Evolutionary conservation across 2,113 vertebrate species (phyloP).

Genomic region (Phodopus roborovskii): DNA sequence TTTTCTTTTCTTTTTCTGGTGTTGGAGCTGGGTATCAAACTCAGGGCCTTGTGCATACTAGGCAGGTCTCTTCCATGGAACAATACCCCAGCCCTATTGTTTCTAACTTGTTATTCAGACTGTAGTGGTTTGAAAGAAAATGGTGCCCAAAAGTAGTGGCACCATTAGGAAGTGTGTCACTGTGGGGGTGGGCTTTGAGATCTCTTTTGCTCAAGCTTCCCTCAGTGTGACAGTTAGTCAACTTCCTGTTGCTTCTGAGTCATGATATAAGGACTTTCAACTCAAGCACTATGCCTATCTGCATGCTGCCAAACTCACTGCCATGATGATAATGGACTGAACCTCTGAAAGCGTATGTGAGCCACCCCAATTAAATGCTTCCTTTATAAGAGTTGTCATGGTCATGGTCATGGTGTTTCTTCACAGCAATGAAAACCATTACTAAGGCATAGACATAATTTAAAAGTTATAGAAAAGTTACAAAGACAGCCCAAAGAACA

Average conservation of each 20-base stretch:
- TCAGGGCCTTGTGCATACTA: not conserved
- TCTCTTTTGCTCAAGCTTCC: not conserved
- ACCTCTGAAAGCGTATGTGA: not conserved
- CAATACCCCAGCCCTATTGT: not conserved
- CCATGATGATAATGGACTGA: not conserved
- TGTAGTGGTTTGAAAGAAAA: not conserved
- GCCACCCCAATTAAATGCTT: not conserved
- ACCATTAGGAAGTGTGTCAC: not conserved
- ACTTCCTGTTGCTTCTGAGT: not conserved
- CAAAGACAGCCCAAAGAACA: not conserved
- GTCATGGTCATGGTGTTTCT: not conserved
- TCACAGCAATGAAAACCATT: not conserved
- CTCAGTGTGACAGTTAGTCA: not conserved
- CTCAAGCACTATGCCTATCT: not conserved
- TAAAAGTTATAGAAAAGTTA: not conserved
- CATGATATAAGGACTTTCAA: not conserved
- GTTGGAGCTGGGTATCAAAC: not conserved
- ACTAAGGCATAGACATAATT: not conserved
- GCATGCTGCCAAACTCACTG: not conserved
- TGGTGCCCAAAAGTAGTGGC: not conserved
- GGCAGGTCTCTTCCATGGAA: not conserved
- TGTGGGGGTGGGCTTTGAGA: not conserved
- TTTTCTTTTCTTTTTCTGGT: not conserved
- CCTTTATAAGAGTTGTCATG: not conserved
- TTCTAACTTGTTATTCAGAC: not conserved